Conservation (phyloP, 1,140 invertebrate species). For the Zaprionus vittiger region DNA sequence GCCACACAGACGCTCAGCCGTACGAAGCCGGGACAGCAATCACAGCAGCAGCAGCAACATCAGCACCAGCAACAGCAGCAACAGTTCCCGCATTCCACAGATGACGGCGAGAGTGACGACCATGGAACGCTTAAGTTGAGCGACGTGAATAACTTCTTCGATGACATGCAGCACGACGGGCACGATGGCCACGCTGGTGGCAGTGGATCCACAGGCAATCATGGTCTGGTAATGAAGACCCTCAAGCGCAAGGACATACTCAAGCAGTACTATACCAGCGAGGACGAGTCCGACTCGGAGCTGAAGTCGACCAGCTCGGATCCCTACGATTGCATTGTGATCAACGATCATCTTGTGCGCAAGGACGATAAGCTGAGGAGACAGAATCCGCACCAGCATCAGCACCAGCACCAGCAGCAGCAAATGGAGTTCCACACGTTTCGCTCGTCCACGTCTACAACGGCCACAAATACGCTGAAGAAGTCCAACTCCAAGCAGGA, state of each 20-base stretch:
- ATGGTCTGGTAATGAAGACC: constrained; percentile 88
- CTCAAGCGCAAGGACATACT: constrained; percentile 89
- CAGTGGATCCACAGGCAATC: constrained; percentile 79
- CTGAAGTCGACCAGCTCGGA: constrained; percentile 88
- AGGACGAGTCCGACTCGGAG: constrained; percentile 81
- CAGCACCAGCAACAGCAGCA: constrained; percentile 56
- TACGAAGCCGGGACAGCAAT: constrained; percentile 37
- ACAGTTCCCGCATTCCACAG: constrained; percentile 67
- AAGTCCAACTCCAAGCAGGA: constrained; percentile 65
- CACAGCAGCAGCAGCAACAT: constrained; percentile 51
- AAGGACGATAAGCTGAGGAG: constrained; percentile 85
- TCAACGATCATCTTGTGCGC: constrained; percentile 89
- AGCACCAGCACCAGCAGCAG: constrained; percentile 82
- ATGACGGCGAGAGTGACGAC: constrained; percentile 80
- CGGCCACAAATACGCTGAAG: constrained; percentile 64
- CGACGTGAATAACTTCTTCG: constrained; percentile 83
- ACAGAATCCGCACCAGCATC: constrained; percentile 62
- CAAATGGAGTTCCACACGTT: constrained; percentile 85
- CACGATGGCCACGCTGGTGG: constrained; percentile 63
- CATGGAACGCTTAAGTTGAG: constrained; percentile 79
- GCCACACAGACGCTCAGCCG: constrained; percentile 61
- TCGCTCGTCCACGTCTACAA: constrained; percentile 71
- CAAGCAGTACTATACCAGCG: constrained; percentile 87
- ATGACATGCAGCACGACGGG: constrained; percentile 84
- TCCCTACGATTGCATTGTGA: constrained; percentile 90